phyloP scores from a whole-genome alignment of 2,888 invertebrate genomes.

The Phytoseiulus persimilis region DNA sequence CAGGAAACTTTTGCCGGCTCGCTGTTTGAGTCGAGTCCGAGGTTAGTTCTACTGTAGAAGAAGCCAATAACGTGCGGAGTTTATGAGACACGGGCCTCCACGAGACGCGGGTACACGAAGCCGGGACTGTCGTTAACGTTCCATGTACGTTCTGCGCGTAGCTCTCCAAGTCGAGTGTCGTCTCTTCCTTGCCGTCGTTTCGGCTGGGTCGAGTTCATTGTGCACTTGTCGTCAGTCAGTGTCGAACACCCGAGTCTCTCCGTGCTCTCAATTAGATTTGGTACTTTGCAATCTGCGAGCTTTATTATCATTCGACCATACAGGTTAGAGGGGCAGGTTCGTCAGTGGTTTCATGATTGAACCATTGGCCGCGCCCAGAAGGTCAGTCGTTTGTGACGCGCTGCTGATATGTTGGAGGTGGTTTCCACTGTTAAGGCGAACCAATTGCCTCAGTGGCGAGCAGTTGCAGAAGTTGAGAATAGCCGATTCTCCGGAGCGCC shows the following conservation, averaged over 20 bases:
- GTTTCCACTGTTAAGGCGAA: background rate
- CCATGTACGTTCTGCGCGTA: background rate
- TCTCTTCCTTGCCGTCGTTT: background rate
- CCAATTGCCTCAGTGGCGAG: background rate
- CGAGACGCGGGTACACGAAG: background rate
- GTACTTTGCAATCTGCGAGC: background rate
- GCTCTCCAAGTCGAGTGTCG: background rate
- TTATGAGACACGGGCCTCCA: constrained; percentile 11
- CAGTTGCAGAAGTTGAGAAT: no score
- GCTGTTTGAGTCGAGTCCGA: background rate
- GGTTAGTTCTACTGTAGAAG: background rate
- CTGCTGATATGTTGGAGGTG: background rate
- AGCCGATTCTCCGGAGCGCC: background rate
- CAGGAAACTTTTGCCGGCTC: background rate
- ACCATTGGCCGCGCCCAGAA: background rate
- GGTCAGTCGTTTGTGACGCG: background rate
- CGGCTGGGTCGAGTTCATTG: background rate
- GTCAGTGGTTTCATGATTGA: background rate
- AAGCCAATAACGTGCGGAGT: constrained; percentile 35
- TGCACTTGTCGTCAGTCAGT: background rate
- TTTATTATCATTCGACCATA: background rate
- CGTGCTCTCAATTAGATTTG: background rate
- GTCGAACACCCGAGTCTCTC: background rate
- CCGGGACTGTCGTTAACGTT: background rate
- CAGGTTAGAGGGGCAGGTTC: background rate